phyloP scores from a whole-genome alignment of 1,140 invertebrate species.

The Thaumetopoea pityocampa region DNA sequence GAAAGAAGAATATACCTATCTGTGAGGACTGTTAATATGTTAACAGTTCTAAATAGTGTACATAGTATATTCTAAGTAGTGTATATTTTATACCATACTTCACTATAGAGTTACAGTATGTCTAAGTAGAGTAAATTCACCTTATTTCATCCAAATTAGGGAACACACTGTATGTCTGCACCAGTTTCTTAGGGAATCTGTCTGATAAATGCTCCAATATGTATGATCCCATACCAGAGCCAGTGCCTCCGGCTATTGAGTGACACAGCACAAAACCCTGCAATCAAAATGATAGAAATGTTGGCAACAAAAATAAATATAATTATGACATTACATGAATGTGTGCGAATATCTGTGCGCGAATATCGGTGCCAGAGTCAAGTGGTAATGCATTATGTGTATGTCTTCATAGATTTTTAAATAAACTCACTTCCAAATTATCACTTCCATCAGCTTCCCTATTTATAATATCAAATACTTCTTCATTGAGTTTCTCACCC shows the following conservation, averaged over 20 bases:
- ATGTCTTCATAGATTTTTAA: no score
- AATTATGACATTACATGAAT: constrained; percentile 2
- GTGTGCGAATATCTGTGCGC: no score
- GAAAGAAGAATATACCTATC: no score
- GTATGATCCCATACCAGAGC: constrained; percentile 98
- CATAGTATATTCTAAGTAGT: no score
- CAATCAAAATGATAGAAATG: constrained; percentile 44
- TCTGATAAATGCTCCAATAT: constrained; percentile 95
- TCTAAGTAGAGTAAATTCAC: no score
- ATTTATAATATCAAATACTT: constrained; percentile 99
- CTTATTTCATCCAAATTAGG: constrained; percentile 98
- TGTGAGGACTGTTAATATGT: no score
- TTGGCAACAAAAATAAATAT: constrained; percentile 16
- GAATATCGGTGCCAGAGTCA: no score
- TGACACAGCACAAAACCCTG: constrained; percentile 99
- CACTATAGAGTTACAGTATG: no score
- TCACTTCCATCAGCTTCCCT: constrained; percentile 99
- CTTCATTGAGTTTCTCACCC: constrained; percentile 95
- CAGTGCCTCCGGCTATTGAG: constrained; percentile 98
- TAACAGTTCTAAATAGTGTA: no score
- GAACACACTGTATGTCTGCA: constrained; percentile 99
- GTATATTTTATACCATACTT: no score
- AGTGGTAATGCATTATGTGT: no score
- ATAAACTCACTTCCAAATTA: constrained; percentile 88
- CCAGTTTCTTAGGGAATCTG: constrained; percentile 97